Evolutionary conservation across 2,113 vertebrate species (phyloP), one percentile per base, ranked within the genome.

Genomic region (Tympanuchus pallidicinctus): DNA sequence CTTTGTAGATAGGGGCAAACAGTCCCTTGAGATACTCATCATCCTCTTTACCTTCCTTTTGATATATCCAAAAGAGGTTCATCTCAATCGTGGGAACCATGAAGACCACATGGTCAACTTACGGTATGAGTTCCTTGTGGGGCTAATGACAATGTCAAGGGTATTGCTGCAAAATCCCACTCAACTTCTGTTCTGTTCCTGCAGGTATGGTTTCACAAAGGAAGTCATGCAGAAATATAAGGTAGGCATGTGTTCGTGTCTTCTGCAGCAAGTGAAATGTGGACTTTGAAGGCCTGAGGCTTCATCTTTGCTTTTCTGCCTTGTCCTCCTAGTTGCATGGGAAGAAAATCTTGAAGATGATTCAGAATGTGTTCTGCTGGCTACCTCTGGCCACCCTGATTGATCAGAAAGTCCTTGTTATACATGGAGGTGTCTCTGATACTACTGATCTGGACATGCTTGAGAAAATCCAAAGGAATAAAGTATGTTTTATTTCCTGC

Each of bases 81-180:
- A 99, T 60, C 98, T 99, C 45, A 99, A 99, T 95, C 96, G 99
- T 3, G 99, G 99, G 64, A 99, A 99, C 96, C 99, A 99, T 0
- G 99, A 99, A 91, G 99, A 99, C 94, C 98, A 99, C 73, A 97
- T 99, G 42, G 98, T 99, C 59, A 99, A 99, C 85, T 96, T 99
- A 95, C 98, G 98, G 99, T 99, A 98, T 0, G 77, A 18, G 61
- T 57, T 67, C 38, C n/a, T 38, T 9, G 75, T 0, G 2, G 50
- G 82, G 50, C 77, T 80, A 56, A 61, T 38, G 0, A 1, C 2
- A 0, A 8, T 36, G 27, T 19, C 3, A 0, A 24, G 28, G 57
- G 64, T 11, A 1, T 57, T 10, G 3, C 61, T 82, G n/a, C 2
- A 6, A 47, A 59, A 56, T 14, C 82, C 70, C 40, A 19, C 90